Evolutionary conservation across 2,888 invertebrate species (phyloP), one percentile per base, ranked within the genome.

Genomic region (Euplexia lucipara): DNA sequence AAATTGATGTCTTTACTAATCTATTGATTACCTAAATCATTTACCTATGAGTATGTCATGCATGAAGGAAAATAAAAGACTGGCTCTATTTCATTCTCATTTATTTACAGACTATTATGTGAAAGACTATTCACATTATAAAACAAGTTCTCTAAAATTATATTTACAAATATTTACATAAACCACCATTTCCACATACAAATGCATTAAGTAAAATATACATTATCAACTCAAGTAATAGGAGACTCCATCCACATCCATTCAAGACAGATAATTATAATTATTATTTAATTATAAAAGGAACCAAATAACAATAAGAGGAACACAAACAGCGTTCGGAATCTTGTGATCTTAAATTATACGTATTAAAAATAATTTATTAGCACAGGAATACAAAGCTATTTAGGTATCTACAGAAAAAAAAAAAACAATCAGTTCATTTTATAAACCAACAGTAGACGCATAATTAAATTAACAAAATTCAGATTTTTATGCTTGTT

Each of bases 21-120:
- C 12, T 12, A 0, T 4, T 39, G 1, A 2, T 16, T 52, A 7
- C 2, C 12, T 44, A 44, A 26, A 16, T 52, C 5, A 14, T n/a
- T n/a, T 3, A 3, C 9, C 16, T 14, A 18, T 26, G 14, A 9
- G 18, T 8, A 49, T 10, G 18, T 34, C n/a, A 49, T 20, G 0
- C n/a, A 14, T 2, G 12, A 30, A 30, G 9, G 20, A 26, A 56
- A 63, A 63, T 63, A 89, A 88, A 83, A 80, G 37, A 49, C 62
- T 39, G 68, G 47, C 53, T 89, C 86, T 91, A 92, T 89, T 91
- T 91, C 91, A 92, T 92, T 92, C 88, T 92, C 90, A 89, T 95
- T 95, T 95, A 95, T 95, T 95, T 95, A 95, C 94, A 94, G 83
- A 89, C 91, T 93, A 93, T 90, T 88, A 91, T 91, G 91, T 91